Conservation (phyloP, 2,888 invertebrate genomes). For the Calliscelio sp. region DNA sequence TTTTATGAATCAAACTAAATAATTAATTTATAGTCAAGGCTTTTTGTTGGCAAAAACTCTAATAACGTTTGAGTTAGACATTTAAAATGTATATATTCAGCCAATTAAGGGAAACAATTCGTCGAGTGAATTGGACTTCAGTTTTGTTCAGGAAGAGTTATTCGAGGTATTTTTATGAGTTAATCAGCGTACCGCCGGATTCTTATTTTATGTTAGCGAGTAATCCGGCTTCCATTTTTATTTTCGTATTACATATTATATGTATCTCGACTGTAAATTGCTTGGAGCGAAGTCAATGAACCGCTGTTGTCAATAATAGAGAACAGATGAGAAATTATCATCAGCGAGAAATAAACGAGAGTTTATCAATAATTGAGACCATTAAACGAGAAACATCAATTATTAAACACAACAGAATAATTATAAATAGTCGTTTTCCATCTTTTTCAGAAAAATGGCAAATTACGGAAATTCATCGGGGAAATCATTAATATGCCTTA, state of each 20-base stretch:
- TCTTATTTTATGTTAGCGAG: neutral
- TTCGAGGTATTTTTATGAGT: constrained; percentile 26
- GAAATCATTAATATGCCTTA: no score
- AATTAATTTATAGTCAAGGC: no score
- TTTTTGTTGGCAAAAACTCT: no score
- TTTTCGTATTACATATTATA: constrained; percentile 22
- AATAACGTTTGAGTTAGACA: no score
- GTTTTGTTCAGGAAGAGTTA: constrained; percentile 8
- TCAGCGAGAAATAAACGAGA: neutral
- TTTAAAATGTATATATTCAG: no score
- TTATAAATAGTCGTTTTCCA: no score
- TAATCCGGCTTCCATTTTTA: constrained; percentile 1
- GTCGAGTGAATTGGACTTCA: neutral
- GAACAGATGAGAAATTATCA: constrained; percentile 75
- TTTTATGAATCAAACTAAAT: no score
- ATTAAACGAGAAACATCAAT: no score
- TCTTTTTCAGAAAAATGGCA: no score
- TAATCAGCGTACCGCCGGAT: constrained; percentile 15
- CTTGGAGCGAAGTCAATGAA: constrained; percentile 72
- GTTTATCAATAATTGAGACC: constrained; percentile 17
- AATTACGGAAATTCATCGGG: no score
- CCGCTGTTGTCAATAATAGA: constrained; percentile 71
- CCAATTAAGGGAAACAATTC: neutral
- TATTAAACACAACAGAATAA: no score
- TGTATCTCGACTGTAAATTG: constrained; percentile 65